These are phyloP conservation scores for Cerastoderma edule DNA, from an alignment of 2,888 invertebrate genomes.

Conservation along the genomic window DNA sequence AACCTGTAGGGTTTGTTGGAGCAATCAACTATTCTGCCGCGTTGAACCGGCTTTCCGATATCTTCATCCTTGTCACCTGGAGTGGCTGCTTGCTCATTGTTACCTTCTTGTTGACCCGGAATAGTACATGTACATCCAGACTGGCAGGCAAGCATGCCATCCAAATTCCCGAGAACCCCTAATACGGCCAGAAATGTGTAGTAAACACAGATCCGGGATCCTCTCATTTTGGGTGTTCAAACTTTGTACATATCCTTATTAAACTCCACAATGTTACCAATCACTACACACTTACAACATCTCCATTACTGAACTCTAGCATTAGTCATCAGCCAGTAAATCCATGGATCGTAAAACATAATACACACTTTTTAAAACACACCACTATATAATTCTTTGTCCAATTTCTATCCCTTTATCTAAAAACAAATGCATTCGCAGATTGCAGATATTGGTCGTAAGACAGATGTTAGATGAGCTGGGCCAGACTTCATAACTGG, in stretches of 20 bases:
- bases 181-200: slow-evolving; percentile 54
- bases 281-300: no score
- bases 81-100: slow-evolving; percentile 14
- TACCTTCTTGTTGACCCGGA: slow-evolving; percentile 41
- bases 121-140: slow-evolving; percentile 56
- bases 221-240: slow-evolving; percentile 40
- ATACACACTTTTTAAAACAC: no score
- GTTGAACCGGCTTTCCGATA: slow-evolving; percentile 34
- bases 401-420: background rate
- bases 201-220: slow-evolving; percentile 54
- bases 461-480: slow-evolving; percentile 17
- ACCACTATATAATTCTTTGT: background rate
- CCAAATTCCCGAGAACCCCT: slow-evolving; percentile 28
- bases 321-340: background rate
- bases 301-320: background rate
- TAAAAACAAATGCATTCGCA: slow-evolving; percentile 2
- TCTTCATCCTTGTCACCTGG: slow-evolving; percentile 25
- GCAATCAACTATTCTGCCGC: slow-evolving; percentile 70
- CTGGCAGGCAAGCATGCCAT: slow-evolving; percentile 35
- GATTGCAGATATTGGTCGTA: background rate
- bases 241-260: slow-evolving; percentile 2
- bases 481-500: slow-evolving; percentile 10
- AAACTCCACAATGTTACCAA: background rate
- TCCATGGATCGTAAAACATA: no score
- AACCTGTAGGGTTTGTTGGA: slow-evolving; percentile 66